phyloP scores from a whole-genome alignment of 2,888 invertebrate genomes.

The Diaprepes abbreviatus region DNA sequence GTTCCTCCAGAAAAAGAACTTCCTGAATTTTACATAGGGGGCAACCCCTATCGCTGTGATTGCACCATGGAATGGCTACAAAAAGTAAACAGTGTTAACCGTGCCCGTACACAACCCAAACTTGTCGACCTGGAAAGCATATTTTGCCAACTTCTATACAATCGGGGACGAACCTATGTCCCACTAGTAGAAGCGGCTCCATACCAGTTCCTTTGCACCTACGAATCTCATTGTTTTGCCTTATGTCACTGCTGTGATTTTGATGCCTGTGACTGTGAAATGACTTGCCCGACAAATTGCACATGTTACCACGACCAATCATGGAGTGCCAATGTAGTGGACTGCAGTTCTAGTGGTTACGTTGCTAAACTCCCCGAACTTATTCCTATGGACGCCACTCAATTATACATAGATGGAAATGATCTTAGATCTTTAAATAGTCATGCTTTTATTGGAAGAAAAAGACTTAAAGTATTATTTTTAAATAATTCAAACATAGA shows the following conservation, averaged over 20 bases:
- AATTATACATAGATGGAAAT: slow-evolving; percentile 88
- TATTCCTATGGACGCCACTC: slow-evolving; percentile 93
- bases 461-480: slow-evolving; percentile 81
- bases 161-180: slow-evolving; percentile 80
- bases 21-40: slow-evolving; percentile 87
- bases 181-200: slow-evolving; percentile 84
- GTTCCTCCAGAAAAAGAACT: slow-evolving; percentile 80
- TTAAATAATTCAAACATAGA: slow-evolving; percentile 85
- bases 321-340: slow-evolving; percentile 89
- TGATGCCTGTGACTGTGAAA: slow-evolving; percentile 93
- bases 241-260: slow-evolving; percentile 93
- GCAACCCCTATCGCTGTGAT: slow-evolving; percentile 89
- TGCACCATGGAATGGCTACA: slow-evolving; percentile 94
- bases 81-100: slow-evolving; percentile 81
- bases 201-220: slow-evolving; percentile 88
- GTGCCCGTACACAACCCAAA: slow-evolving; percentile 83
- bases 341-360: slow-evolving; percentile 81
- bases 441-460: slow-evolving; percentile 89
- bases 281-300: slow-evolving; percentile 90
- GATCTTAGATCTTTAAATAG: slow-evolving; percentile 81
- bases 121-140: slow-evolving; percentile 87
- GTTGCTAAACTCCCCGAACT: slow-evolving; percentile 80
- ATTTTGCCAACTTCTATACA: slow-evolving; percentile 85
- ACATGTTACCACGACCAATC: slow-evolving; percentile 91
- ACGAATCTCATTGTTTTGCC: slow-evolving; percentile 88